Evolutionary conservation across 2,888 invertebrate genomes (phyloP), one percentile per base, ranked within the genome.

Genomic region (Odontothrips loti): DNA sequence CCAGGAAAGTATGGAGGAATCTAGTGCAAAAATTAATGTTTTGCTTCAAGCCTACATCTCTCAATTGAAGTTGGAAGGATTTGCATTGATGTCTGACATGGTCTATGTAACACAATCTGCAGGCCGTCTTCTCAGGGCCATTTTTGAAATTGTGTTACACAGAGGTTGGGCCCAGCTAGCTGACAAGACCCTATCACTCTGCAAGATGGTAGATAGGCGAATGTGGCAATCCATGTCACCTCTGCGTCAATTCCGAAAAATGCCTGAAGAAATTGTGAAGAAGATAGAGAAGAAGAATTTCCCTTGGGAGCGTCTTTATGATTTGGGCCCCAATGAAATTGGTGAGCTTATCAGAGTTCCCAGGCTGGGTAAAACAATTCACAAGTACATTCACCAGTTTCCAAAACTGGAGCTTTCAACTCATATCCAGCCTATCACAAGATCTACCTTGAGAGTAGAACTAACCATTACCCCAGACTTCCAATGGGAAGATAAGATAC

Each of bases 211-310:
- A 82, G 98, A 99, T 87, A 92, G 97, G 0, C 90, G 99, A 51
- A 98, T 99, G 98, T 99, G 99, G 99, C 98, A 99, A 87, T 98
- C 98, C 0, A 98, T 99, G 98, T 98, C 97, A 1, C 99, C 99
- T 1, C 89, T 99, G 20, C 89, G 99, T 20, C 99, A 99, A 87
- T 99, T 99, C 86, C 92, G 95, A 84, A 99, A 98, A 87, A 97
- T 98, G 92, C 99, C 97, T 0, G 97, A 97, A 86, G 98, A 98
- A 89, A 94, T 96, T 27, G 93, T 99, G 12, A 96, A 97, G 86
- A 98, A 99, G 87, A 92, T 99, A 47, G 99, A 99, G 87, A 99
- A 99, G 91, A 99, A 99, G 85, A 95, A 95, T 87, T 95, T 96
- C 86, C 95, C 96, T 0, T 96, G 96, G 96, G 95, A 96, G 87